A percentile compares a stretch with the other conserved stretches of the same genome.
Evolutionary conservation across 92 coral and sea anemone species (phyloP).

Genomic region (Muricea muricata): DNA sequence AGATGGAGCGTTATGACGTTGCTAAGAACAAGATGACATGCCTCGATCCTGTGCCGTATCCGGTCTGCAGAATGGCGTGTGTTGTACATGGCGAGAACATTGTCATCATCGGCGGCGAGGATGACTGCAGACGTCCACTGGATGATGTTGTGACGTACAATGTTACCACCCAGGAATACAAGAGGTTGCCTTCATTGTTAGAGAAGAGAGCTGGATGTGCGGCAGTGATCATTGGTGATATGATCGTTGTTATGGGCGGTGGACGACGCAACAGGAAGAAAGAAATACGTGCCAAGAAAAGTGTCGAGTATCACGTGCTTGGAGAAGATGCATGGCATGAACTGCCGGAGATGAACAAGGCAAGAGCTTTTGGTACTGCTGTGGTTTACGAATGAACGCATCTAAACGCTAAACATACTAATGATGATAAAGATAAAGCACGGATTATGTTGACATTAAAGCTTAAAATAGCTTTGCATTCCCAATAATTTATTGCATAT

Average conservation of each 20-base stretch:
- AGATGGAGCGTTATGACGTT: neutral
- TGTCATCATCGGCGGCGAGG: conserved; percentile 15
- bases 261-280: conserved; percentile 57
- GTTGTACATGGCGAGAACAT: conserved; percentile 20
- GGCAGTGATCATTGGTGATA: conserved; percentile 70
- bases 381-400: neutral
- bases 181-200: conserved; percentile 75
- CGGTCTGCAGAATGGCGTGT: conserved; percentile 16
- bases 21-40: neutral
- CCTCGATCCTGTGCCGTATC: neutral
- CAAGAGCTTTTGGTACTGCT: conserved; percentile 9
- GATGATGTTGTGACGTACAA: conserved; percentile 37
- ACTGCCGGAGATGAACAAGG: conserved; percentile 14
- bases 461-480: too few relatives aligned
- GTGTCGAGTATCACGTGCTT: neutral
- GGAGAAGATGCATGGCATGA: neutral
- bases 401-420: too few relatives aligned
- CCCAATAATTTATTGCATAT: too few relatives aligned
- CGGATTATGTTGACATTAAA: too few relatives aligned
- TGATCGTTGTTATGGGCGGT: conserved; percentile 88
- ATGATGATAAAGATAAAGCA: too few relatives aligned
- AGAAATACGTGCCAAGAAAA: neutral
- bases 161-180: conserved; percentile 77
- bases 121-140: neutral
- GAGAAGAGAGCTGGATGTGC: conserved; percentile 86